Evolutionary conservation across 2,797 vertebrate genomes (phyloP), one percentile per base, ranked within the genome.

Genomic region (Poecilia velifera): DNA sequence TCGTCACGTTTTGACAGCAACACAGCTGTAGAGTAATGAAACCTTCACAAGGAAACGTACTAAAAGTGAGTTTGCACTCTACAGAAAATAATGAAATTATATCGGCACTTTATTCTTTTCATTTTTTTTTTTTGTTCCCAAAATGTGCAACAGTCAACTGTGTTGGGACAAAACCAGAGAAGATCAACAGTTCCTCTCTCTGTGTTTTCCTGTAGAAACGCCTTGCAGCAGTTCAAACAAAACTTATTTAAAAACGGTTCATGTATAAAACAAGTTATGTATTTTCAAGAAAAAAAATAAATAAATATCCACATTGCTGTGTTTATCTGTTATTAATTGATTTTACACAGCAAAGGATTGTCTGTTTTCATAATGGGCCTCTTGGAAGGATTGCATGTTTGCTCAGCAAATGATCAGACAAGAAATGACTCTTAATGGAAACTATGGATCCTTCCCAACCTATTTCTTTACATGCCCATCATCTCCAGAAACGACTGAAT

Each of bases 401-500:
- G 92, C 95, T 95, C 94, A 95, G 95, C 95, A 94, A 86, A 93
- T 91, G 79, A 93, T 90, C 86, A 85, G 81, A 90, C 45, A 79
- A 91, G 85, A 90, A 94, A 93, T 93, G 90, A 93, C 83, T 90
- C 89, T 91, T 95, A 95, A 96, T 95, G 94, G 95, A 95, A 88
- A 85, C 75, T 82, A 92, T 96, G 93, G 94, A 95, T 89, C 90
- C 80, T 79, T 91, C 89, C 94, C 94, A 94, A 91, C 77, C 89
- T 81, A 62, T 74, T 82, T 81, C 82, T 85, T 85, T 45, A 64
- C 79, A 55, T 79, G 75, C 78, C 85, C 85, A 84, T 77, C 72
- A 76, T 80, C 80, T 87, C 86, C 88, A 89, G 93, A 93, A 84
- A 46, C 80, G 86, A 89, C 87, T 91, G 70, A 88, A 87, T 90